Evolutionary conservation across 2,113 vertebrate genomes (phyloP), one percentile per base, ranked within the genome.

Genomic region (Mungos mungo): DNA sequence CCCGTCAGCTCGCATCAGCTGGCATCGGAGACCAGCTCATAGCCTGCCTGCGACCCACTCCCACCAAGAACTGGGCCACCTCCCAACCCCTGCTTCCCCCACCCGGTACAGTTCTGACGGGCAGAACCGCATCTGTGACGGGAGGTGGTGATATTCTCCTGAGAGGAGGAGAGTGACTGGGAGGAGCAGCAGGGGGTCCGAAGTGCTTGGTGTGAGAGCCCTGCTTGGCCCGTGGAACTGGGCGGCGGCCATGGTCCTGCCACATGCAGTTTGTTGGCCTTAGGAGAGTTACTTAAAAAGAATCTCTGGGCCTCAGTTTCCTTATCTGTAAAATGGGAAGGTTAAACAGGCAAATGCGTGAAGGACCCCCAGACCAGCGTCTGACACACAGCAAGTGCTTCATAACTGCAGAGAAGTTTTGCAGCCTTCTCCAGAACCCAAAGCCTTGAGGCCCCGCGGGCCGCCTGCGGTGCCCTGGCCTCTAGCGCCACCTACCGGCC

Each of bases 401-500:
- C 8, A 9, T n/a, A 14, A 23, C n/a, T 35, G 3, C 15, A 18
- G 7, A 0, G 0, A 14, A 10, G 0, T 31, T 27, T 54, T n/a
- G 14, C 66, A 0, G 19, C 68, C 45, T 35, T 38, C 1, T 15
- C 18, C 66, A 19, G 21, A 65, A 3, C 27, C 31, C 68, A 3
- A 33, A 38, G 14, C 29, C 47, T 25, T 25, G 0, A 12, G 8
- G 90, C 45, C 7, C 16, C 7, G n/a, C 11, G 0, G 52, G 41
- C 19, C 33, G 15, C 13, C 74, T 9, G 38, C 33, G 54, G 45
- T 38, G 14, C 31, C 81, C 88, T 88, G 92, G 71, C 72, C 80
- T 97, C 35, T 29, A 50, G 77, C 60, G 77, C 82, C 98, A 97
- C 83, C 96, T 98, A 10, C 96, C 69, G 98, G 63, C 41, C 14